Percentiles rank a stretch among this genome's conserved stretches.
Evolutionary conservation across 2,797 vertebrate species (phyloP).

Genomic region (Pangasius djambal): DNA sequence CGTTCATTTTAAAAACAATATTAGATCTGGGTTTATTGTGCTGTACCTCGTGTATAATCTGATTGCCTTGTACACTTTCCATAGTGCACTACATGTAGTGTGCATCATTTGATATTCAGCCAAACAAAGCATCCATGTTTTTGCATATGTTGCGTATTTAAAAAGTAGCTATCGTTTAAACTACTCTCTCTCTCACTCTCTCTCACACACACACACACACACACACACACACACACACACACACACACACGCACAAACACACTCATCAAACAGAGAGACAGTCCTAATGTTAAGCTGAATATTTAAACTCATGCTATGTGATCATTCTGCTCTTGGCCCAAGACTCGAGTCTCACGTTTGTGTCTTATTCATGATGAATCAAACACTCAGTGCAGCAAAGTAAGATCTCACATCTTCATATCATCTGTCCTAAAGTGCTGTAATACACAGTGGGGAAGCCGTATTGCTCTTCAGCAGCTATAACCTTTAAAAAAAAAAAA

Average conservation of each 20-base stretch:
- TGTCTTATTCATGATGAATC: not conserved
- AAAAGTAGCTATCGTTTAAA: not conserved
- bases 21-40: not conserved
- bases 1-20: not conserved
- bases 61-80: not conserved
- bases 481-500: constrained; percentile 39
- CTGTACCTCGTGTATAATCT: not conserved
- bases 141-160: not conserved
- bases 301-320: not conserved
- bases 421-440: constrained; percentile 18
- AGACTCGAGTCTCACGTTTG: not conserved
- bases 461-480: constrained; percentile 37
- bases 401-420: constrained; percentile 1
- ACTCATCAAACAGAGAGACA: not conserved
- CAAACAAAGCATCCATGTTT: not conserved
- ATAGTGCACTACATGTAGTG: not conserved
- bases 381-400: not conserved
- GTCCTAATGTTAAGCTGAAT: not conserved
- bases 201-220: not conserved
- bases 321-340: not conserved
- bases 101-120: not conserved
- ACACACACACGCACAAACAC: not conserved
- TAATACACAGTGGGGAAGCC: not conserved
- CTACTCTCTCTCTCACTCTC: not conserved
- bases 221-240: not conserved